A percentile compares a stretch with the other conserved stretches of the same genome.
Evolutionary conservation across 2,797 vertebrate genomes (phyloP).

Genomic region (Typhlichthys eigenmanni): DNA sequence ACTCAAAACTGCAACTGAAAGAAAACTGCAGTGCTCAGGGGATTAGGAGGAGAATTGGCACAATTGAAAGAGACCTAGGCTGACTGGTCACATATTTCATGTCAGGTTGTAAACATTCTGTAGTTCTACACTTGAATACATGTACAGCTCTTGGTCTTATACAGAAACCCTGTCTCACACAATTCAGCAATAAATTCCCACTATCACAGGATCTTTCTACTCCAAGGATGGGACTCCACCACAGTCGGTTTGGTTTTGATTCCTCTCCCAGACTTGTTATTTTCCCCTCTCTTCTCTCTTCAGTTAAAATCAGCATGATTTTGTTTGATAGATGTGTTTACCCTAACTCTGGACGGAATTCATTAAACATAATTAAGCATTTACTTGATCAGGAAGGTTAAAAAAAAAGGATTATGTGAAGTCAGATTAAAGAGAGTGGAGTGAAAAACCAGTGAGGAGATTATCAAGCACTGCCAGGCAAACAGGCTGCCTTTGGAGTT

Average conservation of each 20-base stretch:
- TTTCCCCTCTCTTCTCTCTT: conserved; percentile 43
- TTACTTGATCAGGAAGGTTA: conserved; percentile 77
- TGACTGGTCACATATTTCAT: conserved; percentile 2
- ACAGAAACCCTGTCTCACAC: conserved; percentile 16
- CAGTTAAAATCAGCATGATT: conserved; percentile 65
- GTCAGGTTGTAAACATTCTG: neutral
- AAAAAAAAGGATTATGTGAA: conserved; percentile 76
- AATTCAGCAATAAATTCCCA: conserved; percentile 28
- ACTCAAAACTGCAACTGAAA: conserved; percentile 62
- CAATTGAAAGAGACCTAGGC: neutral
- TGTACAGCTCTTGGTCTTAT: conserved; percentile 51
- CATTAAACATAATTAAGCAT: conserved; percentile 79
- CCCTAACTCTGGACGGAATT: conserved; percentile 76
- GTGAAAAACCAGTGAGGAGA: conserved; percentile 74
- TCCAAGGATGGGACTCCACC: conserved; percentile 38
- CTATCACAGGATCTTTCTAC: conserved; percentile 28
- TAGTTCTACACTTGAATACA: conserved; percentile 12
- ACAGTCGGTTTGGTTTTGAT: conserved; percentile 44
- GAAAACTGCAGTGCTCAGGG: conserved; percentile 54
- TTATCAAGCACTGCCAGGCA: conserved; percentile 78
- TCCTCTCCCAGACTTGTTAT: conserved; percentile 47
- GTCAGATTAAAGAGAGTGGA: conserved; percentile 77
- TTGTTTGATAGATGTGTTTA: conserved; percentile 79
- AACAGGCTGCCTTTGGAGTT: conserved; percentile 72
- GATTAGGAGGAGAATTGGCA: too few species aligned